Evolutionary conservation across 1,140 invertebrate genomes (phyloP), one percentile per base, ranked within the genome.

Genomic region (Oryctes rhinoceros): DNA sequence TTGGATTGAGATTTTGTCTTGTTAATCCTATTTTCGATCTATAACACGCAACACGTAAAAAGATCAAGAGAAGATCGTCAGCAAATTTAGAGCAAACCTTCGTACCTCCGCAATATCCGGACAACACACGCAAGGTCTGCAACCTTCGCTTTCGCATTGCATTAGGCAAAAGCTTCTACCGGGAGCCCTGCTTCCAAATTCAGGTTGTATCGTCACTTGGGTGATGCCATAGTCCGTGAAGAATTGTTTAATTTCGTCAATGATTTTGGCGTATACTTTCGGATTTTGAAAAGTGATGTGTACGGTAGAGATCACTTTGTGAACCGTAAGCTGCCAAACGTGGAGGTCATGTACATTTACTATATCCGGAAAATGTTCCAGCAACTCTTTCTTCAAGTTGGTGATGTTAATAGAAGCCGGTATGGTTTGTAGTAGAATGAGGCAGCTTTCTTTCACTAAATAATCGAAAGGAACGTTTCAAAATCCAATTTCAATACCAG

Each of bases 271-370:
- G 81, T 93, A 94, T 48, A 92, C 91, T 84, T 88, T 90, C 62
- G 91, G 90, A 87, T 93, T 91, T 78, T 91, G 87, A 84, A 94
- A 94, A 83, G 94, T 92, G 20, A 94, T 92, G 85, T 94, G 93
- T n/a, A 91, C 92, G 0, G 94, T 94, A 3, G 92, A 92, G 76
- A 94, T 92, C 20, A 93, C 91, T 88, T 94, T 92, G 37, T 90
- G 88, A 11, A 91, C 90, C 0, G 93, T 94, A 49, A 96, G 86
- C 81, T 94, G 92, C 95, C 95, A 96, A 4, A 96, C 91, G 82
- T 96, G 95, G 15, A 96, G 89, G 87, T 96, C 94, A 82, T 96
- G 95, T 13, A 96, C 91, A 82, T 94, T 94, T 0, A 94, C 88
- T 62, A 96, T 93, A 71, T 92, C 92, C 0, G 95, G 94, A 87